A percentile compares a stretch with the other conserved stretches of the same genome.
These are phyloP conservation scores for Alosa sapidissima DNA, from an alignment of 2,797 vertebrate genomes.

Conservation along the genomic window DNA sequence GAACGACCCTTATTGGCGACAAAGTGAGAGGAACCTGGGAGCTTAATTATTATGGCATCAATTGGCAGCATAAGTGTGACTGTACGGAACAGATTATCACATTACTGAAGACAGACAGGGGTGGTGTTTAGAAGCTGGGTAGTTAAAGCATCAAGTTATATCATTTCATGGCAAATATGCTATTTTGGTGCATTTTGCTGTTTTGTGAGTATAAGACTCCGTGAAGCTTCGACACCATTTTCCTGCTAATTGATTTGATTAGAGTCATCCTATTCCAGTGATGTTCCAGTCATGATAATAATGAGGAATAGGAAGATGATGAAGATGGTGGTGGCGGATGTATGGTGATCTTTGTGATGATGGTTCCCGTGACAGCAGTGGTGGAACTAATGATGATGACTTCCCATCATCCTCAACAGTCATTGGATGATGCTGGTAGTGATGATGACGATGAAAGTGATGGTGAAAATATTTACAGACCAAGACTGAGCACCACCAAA, in stretches of 20 bases:
- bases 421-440: neutral
- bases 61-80: neutral
- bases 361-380: neutral
- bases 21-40: slow-evolving; percentile 35
- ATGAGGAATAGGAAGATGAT: neutral
- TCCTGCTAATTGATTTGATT: neutral
- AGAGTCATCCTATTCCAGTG: neutral
- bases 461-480: neutral
- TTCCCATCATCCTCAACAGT: neutral
- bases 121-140: no score
- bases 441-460: neutral
- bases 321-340: neutral
- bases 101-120: neutral
- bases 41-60: slow-evolving; percentile 36
- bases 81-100: neutral
- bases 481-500: neutral
- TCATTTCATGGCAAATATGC: neutral
- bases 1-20: slow-evolving; percentile 46
- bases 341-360: no score
- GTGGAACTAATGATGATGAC: neutral
- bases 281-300: neutral
- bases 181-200: no score
- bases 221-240: neutral
- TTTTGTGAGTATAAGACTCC: neutral
- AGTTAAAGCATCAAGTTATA: neutral